Evolutionary conservation across 2,797 vertebrate genomes (phyloP).

Genomic region (Ispidina picta): DNA sequence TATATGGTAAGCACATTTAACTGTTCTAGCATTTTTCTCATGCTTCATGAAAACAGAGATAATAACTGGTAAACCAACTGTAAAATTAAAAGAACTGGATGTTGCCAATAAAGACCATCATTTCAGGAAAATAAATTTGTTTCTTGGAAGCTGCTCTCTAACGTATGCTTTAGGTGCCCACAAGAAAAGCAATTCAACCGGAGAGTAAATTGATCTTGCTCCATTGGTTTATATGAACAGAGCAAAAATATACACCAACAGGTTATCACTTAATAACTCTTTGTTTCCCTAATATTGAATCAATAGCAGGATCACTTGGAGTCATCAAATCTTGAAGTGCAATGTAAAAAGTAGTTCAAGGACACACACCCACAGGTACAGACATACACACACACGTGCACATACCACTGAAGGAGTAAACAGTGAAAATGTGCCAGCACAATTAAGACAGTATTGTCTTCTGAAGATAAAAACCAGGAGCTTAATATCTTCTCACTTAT

Average conservation of each 20-base stretch:
- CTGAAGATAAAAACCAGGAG: background rate
- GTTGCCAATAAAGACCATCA: constrained; percentile 83
- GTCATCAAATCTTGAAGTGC: constrained; percentile 70
- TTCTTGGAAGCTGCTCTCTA: constrained; percentile 79
- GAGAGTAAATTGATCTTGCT: constrained; percentile 83
- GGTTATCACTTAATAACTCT: constrained; percentile 80
- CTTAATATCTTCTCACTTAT: background rate
- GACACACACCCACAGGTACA: background rate
- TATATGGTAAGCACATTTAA: constrained; percentile 79
- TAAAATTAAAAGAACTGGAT: constrained; percentile 86
- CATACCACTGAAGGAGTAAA: background rate
- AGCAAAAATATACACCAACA: constrained; percentile 73
- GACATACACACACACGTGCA: background rate
- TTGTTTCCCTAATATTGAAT: constrained; percentile 78
- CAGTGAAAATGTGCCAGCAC: background rate
- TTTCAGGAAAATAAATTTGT: constrained; percentile 84
- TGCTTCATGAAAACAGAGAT: constrained; percentile 82
- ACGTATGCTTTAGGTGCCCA: constrained; percentile 77
- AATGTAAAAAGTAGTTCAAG: constrained; percentile 49
- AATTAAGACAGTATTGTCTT: background rate
- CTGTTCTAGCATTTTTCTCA: constrained; percentile 78
- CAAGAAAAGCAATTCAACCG: constrained; percentile 79
- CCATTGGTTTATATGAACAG: constrained; percentile 81
- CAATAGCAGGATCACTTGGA: constrained; percentile 75
- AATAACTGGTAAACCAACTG: constrained; percentile 85